These are phyloP conservation scores for Gadus macrocephalus DNA, from an alignment of 2,113 vertebrate species.

Conservation along the genomic window DNA sequence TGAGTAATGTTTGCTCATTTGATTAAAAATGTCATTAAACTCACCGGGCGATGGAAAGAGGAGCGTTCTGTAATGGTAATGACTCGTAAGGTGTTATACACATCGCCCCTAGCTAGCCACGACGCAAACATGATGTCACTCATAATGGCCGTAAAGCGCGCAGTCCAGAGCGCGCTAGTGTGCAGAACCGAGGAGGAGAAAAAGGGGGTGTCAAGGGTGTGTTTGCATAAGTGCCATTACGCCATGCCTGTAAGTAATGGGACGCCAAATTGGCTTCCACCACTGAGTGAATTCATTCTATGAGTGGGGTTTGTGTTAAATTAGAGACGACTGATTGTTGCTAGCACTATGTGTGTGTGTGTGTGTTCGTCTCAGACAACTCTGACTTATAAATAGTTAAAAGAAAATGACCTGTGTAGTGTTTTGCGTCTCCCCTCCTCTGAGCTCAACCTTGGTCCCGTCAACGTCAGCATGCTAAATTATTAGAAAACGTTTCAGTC, in stretches of 20 bases:
- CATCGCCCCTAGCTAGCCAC: slow-evolving; percentile 1
- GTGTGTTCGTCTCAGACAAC: not conserved
- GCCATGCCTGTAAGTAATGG: not conserved
- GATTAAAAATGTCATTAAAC: slow-evolving; percentile 23
- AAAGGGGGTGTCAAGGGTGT: slow-evolving; percentile 17
- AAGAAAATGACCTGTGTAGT: too few species aligned
- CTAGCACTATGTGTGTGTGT: slow-evolving; percentile 2
- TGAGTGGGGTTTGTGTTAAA: too few species aligned
- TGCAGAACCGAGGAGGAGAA: slow-evolving; percentile 11
- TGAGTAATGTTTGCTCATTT: too few species aligned
- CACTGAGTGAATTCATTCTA: too few species aligned
- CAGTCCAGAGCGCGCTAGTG: slow-evolving; percentile 19
- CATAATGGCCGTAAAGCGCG: slow-evolving; percentile 17
- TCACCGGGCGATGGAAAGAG: slow-evolving; percentile 19
- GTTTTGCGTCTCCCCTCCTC: too few species aligned
- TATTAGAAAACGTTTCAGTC: too few species aligned
- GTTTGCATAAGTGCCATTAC: slow-evolving; percentile 41
- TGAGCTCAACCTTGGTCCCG: too few species aligned
- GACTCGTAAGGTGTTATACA: slow-evolving; percentile 36
- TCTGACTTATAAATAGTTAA: too few species aligned
- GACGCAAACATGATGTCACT: slow-evolving; percentile 39
- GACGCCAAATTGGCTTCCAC: too few species aligned
- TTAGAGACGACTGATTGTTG: too few species aligned
- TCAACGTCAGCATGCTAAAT: too few species aligned
- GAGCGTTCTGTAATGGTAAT: slow-evolving; percentile 21